Percentiles rank a stretch among this genome's conserved stretches.
Evolutionary conservation across 1,140 invertebrate genomes (phyloP).

Genomic region (Armadillidium nasatum): DNA sequence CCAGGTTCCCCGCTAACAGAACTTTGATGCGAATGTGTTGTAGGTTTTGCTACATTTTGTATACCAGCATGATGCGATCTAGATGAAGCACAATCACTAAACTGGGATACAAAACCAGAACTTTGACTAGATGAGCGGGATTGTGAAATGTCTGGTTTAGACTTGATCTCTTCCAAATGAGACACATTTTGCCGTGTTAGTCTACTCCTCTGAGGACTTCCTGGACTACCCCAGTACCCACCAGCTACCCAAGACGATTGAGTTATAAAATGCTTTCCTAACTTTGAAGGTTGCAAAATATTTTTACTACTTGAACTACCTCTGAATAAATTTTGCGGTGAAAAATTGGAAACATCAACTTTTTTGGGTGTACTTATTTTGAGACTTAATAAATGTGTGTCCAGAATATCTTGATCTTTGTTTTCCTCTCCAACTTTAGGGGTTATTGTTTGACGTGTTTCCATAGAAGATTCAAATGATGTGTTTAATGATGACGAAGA

Average conservation of each 20-base stretch:
- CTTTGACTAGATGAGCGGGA: background rate
- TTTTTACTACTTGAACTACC: background rate
- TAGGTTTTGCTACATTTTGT: background rate
- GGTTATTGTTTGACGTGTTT: too few species aligned
- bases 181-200: background rate
- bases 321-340: background rate
- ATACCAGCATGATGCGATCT: background rate
- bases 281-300: background rate
- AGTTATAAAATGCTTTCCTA: background rate
- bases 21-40: background rate
- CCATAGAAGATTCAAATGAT: too few species aligned
- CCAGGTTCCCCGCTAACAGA: background rate
- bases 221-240: background rate
- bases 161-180: background rate
- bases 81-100: background rate
- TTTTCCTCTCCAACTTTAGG: background rate
- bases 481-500: too few species aligned
- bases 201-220: background rate
- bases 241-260: background rate
- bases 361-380: background rate
- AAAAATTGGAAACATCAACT: background rate
- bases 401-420: background rate
- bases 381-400: background rate
- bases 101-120: background rate
- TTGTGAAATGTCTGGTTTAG: background rate